These are phyloP conservation scores for Hydropsyche tenuis DNA, from an alignment of 1,140 invertebrate species.

Conservation along the genomic window DNA sequence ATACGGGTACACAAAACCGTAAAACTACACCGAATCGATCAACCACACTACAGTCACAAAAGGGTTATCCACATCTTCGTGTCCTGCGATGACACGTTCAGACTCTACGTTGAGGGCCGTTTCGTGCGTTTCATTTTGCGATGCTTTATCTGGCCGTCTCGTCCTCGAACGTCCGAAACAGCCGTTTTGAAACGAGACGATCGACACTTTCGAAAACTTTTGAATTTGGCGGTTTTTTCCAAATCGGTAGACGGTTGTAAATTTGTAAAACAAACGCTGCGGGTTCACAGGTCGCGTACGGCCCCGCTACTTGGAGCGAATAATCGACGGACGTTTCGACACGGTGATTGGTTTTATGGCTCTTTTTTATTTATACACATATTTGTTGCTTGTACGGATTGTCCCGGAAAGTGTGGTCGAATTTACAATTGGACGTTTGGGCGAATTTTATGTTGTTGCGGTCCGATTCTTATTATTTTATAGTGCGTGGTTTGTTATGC, in stretches of 20 bases:
- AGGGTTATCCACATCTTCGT: constrained; percentile 31
- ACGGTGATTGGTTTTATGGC: constrained; percentile 35
- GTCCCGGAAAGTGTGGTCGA: too few relatives aligned
- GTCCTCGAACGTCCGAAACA: not conserved
- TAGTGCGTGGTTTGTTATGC: not conserved
- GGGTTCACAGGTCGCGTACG: constrained; percentile 10
- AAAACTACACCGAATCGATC: too few relatives aligned
- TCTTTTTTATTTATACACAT: constrained; percentile 1
- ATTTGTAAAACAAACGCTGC: constrained; percentile 21
- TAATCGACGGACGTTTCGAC: constrained; percentile 37
- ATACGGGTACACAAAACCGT: too few relatives aligned
- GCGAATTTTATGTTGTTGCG: too few relatives aligned
- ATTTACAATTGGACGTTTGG: not conserved
- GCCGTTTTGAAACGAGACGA: too few relatives aligned
- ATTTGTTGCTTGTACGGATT: too few relatives aligned
- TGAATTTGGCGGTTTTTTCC: too few relatives aligned
- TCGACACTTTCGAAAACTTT: too few relatives aligned
- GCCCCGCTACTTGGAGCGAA: constrained; percentile 29
- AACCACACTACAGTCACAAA: not conserved
- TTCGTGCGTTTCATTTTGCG: constrained; percentile 19
- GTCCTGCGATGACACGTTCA: constrained; percentile 37
- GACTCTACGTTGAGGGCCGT: not conserved
- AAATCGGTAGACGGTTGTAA: not conserved
- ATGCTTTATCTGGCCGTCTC: constrained; percentile 16
- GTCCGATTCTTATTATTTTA: not conserved